phyloP scores from a whole-genome alignment of 30 jellyfish, hydroid and myxozoan species.

The Aurelia sp. region DNA sequence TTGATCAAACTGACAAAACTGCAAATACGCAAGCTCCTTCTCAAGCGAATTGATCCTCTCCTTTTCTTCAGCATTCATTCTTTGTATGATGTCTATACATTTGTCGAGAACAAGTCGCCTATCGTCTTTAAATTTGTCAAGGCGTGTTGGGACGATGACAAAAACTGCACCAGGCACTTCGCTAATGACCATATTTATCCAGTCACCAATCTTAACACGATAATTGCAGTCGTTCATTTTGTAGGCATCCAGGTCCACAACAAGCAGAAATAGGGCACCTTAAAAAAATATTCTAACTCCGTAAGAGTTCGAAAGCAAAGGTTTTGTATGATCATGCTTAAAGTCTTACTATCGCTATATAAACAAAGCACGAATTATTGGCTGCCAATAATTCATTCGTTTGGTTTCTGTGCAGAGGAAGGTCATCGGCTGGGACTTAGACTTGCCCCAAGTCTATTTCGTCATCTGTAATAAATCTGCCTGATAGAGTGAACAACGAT shows the following conservation, averaged over 20 bases:
- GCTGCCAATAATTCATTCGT: too few species aligned
- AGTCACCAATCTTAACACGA: constrained; percentile 65
- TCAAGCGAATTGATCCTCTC: constrained; percentile 15
- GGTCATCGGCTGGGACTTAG: too few species aligned
- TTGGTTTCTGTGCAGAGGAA: too few species aligned
- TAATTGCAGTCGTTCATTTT: constrained; percentile 15
- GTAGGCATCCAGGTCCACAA: constrained; percentile 53
- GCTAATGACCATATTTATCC: constrained; percentile 74
- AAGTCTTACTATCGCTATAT: too few species aligned
- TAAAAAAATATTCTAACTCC: background rate
- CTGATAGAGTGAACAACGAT: too few species aligned
- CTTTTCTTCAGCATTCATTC: constrained; percentile 8
- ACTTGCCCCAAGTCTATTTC: too few species aligned
- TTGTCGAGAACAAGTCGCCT: constrained; percentile 10
- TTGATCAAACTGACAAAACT: background rate
- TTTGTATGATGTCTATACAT: constrained; percentile 44
- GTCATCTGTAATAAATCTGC: too few species aligned
- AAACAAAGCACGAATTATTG: too few species aligned
- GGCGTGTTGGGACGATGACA: constrained; percentile 84
- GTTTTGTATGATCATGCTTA: too few species aligned
- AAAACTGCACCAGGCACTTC: constrained; percentile 87
- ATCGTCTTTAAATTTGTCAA: constrained; percentile 48
- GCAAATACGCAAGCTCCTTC: background rate
- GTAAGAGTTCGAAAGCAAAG: too few species aligned
- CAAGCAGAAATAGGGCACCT: constrained; percentile 68